Evolutionary conservation across 2,113 vertebrate genomes (phyloP).

Genomic region (Neotoma lepida): DNA sequence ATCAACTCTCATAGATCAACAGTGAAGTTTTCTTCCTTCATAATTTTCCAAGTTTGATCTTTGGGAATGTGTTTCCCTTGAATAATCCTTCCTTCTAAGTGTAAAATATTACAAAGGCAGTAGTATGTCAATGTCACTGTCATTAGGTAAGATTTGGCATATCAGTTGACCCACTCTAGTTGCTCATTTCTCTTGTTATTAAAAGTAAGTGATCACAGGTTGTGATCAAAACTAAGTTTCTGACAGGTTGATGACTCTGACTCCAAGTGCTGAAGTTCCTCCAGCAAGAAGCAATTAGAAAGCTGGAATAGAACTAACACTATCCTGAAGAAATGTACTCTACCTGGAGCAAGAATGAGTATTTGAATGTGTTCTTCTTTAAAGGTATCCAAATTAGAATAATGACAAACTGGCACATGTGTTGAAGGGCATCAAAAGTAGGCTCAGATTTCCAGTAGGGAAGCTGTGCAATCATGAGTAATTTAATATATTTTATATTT

Average conservation of each 20-base stretch:
- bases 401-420: not conserved
- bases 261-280: not conserved
- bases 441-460: not conserved
- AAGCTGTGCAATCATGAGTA: not conserved
- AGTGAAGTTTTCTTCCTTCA: not conserved
- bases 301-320: not conserved
- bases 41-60: not conserved
- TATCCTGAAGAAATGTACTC: not conserved
- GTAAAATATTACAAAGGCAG: not conserved
- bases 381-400: not conserved
- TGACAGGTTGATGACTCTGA: not conserved
- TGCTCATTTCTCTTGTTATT: not conserved
- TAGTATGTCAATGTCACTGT: not conserved
- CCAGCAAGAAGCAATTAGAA: not conserved
- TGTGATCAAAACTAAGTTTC: too few relatives aligned
- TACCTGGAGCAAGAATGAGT: not conserved
- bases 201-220: not conserved
- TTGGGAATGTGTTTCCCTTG: not conserved
- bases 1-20: not conserved
- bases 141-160: too few relatives aligned
- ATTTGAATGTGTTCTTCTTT: not conserved
- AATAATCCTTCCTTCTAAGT: not conserved
- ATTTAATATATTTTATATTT: not conserved
- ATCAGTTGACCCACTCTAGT: too few relatives aligned
- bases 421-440: not conserved